A percentile compares a stretch with the other conserved stretches of the same genome.
These are phyloP conservation scores for Simalia tracyae DNA, from an alignment of 2,797 vertebrate species.

Conservation along the genomic window DNA sequence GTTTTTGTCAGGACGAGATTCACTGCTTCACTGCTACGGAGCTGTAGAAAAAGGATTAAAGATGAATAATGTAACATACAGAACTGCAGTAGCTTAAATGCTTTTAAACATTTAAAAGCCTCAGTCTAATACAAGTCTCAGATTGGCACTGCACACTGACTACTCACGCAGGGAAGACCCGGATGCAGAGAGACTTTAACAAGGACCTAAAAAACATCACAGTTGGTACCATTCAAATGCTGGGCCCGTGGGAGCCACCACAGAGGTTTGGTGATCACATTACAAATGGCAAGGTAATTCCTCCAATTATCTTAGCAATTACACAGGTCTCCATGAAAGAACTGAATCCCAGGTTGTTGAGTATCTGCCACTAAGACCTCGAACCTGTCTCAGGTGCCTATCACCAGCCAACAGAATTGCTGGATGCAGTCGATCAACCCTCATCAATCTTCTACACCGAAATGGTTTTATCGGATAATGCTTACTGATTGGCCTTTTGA, in stretches of 20 bases:
- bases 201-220: background rate
- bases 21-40: background rate
- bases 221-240: background rate
- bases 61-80: background rate
- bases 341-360: background rate
- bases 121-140: background rate
- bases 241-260: background rate
- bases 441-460: no score
- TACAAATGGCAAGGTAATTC: background rate
- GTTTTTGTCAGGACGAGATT: background rate
- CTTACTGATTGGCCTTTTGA: constrained; percentile 99
- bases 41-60: background rate
- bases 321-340: background rate
- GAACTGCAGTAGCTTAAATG: background rate
- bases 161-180: no score
- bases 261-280: background rate
- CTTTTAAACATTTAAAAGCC: background rate
- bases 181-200: background rate
- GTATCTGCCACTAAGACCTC: background rate
- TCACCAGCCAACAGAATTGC: background rate
- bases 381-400: background rate
- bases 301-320: background rate
- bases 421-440: background rate
- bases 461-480: constrained; percentile 34
- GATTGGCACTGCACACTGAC: background rate